Conservation (phyloP, 1,140 invertebrate species). For the Liolophura sinensis region DNA sequence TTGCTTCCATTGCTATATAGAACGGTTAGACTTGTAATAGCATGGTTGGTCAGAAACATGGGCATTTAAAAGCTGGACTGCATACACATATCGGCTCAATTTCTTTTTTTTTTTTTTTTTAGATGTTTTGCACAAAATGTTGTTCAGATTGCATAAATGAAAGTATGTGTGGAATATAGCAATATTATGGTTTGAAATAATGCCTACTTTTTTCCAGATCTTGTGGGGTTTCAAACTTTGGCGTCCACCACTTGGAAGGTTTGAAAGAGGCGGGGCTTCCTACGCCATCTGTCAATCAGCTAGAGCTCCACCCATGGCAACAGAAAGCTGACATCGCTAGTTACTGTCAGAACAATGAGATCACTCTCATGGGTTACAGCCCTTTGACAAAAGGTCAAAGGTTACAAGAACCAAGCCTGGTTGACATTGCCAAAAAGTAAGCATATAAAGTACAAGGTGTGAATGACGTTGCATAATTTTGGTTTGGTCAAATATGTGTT, state of each 20-base stretch:
- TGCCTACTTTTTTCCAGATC: slow-evolving; percentile 35
- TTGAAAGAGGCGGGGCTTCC: slow-evolving; percentile 34
- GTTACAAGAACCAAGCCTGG: slow-evolving; percentile 28
- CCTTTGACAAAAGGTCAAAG: slow-evolving; percentile 37
- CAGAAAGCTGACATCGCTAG: slow-evolving; percentile 33
- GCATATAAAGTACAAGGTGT: slow-evolving; percentile 4
- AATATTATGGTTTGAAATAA: too few relatives aligned
- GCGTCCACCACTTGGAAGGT: slow-evolving; percentile 39
- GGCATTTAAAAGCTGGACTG: too few relatives aligned
- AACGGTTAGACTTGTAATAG: too few relatives aligned
- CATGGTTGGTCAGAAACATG: too few relatives aligned
- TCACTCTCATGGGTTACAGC: slow-evolving; percentile 45
- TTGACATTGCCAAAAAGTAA: slow-evolving; percentile 32
- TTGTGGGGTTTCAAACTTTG: slow-evolving; percentile 52
- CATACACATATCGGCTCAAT: neutral
- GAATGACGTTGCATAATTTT: too few relatives aligned
- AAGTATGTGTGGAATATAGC: too few relatives aligned
- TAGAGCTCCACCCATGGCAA: slow-evolving; percentile 47
- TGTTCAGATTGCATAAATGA: too few relatives aligned
- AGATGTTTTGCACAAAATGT: too few relatives aligned
- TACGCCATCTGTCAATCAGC: slow-evolving; percentile 45
- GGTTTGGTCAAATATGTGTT: too few relatives aligned
- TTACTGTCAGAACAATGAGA: slow-evolving; percentile 37
- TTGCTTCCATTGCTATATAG: too few relatives aligned
- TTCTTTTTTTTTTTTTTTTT: slow-evolving; percentile 3